phyloP scores from a whole-genome alignment of 2,797 vertebrate species.

The Sebastes nivosus region DNA sequence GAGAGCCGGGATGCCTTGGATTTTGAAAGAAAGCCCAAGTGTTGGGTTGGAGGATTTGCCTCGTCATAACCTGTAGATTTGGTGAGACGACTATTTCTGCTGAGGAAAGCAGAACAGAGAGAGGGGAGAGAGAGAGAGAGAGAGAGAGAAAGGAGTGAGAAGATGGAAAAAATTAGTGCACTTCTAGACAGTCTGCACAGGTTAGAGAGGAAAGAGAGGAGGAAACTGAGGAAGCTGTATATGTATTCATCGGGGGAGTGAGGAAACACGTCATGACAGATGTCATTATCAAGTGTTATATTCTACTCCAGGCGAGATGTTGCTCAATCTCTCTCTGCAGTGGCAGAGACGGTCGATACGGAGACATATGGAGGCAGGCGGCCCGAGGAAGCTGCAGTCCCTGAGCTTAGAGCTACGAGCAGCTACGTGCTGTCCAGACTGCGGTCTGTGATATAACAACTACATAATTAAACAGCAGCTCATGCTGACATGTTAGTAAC shows the following conservation, averaged over 20 bases:
- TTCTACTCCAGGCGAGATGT: neutral
- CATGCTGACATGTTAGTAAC: slow-evolving; percentile 31
- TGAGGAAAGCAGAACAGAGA: slow-evolving; percentile 31
- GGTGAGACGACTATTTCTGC: slow-evolving; percentile 67
- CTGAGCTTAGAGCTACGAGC: neutral
- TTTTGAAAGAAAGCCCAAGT: slow-evolving; percentile 43
- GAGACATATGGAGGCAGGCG: neutral
- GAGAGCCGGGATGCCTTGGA: slow-evolving; percentile 16
- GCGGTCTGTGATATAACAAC: slow-evolving; percentile 1
- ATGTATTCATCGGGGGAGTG: neutral
- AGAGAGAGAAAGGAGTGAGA: slow-evolving; percentile 39
- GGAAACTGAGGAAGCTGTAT: neutral
- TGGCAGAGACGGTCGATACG: neutral
- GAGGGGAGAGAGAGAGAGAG: neutral
- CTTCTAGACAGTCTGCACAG: slow-evolving; percentile 34
- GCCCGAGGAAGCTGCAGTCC: neutral
- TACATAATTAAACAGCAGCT: slow-evolving; percentile 38
- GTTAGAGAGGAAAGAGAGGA: slow-evolving; percentile 11
- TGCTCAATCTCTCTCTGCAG: neutral
- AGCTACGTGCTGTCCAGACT: slow-evolving; percentile 4
- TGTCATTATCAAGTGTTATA: neutral
- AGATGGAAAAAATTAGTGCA: slow-evolving; percentile 69
- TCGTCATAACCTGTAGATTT: slow-evolving; percentile 60
- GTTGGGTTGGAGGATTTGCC: slow-evolving; percentile 30
- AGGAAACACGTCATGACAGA: slow-evolving; percentile 1